phyloP scores from a whole-genome alignment of 2,797 vertebrate genomes.

The Gallinago solitaria region DNA sequence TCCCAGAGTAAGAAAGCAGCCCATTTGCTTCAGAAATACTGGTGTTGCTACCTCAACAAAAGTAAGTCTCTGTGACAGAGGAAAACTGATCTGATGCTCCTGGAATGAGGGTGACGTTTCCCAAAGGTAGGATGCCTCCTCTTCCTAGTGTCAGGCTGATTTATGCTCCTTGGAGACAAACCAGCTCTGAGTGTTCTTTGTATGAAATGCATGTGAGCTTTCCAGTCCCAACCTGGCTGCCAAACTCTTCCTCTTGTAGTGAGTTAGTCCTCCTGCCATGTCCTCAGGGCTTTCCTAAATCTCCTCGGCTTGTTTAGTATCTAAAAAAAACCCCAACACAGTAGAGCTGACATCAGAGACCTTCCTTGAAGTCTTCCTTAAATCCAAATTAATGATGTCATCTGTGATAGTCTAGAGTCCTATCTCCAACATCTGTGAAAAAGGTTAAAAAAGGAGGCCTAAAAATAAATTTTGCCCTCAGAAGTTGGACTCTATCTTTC shows the following conservation, averaged over 20 bases:
- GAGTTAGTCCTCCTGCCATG: neutral
- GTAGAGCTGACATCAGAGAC: neutral
- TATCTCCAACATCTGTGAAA: neutral
- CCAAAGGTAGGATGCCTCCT: neutral
- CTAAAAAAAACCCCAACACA: neutral
- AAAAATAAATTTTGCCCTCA: neutral
- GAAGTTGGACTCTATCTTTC: neutral
- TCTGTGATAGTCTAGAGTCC: neutral
- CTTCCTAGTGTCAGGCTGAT: neutral
- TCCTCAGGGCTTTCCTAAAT: neutral
- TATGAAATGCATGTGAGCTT: neutral
- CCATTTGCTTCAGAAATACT: neutral
- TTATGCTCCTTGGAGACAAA: neutral
- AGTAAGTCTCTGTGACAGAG: accelerated
- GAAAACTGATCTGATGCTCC: neutral
- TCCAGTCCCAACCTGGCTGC: neutral
- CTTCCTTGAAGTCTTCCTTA: neutral
- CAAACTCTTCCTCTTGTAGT: neutral
- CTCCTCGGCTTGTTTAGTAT: neutral
- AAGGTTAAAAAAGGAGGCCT: neutral
- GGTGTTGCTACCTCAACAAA: neutral
- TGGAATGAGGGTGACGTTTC: neutral
- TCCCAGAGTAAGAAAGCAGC: neutral
- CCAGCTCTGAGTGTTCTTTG: neutral
- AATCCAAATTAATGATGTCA: conserved; percentile 1